These are phyloP conservation scores for Philhelius pedissequus DNA, from an alignment of 2,888 invertebrate species.

Conservation along the genomic window DNA sequence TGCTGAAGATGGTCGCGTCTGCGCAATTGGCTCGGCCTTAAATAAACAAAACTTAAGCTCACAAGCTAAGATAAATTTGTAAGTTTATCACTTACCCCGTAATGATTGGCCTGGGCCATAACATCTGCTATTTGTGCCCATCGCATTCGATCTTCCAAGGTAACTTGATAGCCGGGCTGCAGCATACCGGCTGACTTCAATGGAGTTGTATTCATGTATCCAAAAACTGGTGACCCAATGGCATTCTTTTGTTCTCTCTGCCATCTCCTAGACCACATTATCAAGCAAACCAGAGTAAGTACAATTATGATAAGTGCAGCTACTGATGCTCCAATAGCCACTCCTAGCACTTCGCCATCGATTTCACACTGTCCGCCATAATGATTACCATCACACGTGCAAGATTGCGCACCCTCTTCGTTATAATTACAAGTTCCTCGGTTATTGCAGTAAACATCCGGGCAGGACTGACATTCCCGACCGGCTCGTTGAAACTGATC, in stretches of 20 bases:
- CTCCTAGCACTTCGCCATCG: constrained; percentile 94
- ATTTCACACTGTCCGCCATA: constrained; percentile 94
- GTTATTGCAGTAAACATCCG: constrained; percentile 89
- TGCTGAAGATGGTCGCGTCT: constrained; percentile 89
- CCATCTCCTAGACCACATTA: constrained; percentile 97
- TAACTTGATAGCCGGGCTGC: constrained; percentile 87
- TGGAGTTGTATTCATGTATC: constrained; percentile 89
- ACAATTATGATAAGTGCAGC: constrained; percentile 94
- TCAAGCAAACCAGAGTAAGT: constrained; percentile 89
- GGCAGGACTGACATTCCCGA: constrained; percentile 88
- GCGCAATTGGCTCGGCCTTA: constrained; percentile 85
- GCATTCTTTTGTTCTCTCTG: constrained; percentile 91
- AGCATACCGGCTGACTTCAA: constrained; percentile 85
- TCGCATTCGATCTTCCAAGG: constrained; percentile 88
- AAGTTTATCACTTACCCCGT: constrained; percentile 84
- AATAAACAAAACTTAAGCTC: constrained; percentile 63
- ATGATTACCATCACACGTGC: constrained; percentile 88
- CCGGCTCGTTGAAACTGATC: constrained; percentile 85
- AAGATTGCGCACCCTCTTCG: constrained; percentile 80
- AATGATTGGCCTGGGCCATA: constrained; percentile 91
- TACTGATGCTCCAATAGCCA: constrained; percentile 93
- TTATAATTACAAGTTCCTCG: constrained; percentile 90
- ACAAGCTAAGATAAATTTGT: neutral
- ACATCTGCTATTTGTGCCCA: constrained; percentile 95
- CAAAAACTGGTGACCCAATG: constrained; percentile 90